These are phyloP conservation scores for Chelonoidis abingdonii DNA, from an alignment of 2,113 vertebrate genomes.

Conservation along the genomic window DNA sequence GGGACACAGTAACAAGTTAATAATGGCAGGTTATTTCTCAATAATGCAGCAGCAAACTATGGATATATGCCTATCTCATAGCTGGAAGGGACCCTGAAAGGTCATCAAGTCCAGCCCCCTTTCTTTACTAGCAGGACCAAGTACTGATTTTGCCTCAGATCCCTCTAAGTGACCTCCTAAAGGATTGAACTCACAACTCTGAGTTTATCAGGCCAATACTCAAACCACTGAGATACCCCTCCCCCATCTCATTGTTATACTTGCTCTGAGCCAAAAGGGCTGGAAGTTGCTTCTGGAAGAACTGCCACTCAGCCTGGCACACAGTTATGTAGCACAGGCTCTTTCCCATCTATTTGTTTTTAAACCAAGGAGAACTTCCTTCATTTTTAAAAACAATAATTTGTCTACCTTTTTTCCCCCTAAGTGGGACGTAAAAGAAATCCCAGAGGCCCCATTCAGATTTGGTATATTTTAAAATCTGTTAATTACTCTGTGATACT, in stretches of 20 bases:
- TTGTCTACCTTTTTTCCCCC: not conserved
- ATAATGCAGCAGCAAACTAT: fast-evolving
- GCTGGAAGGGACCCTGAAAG: no score
- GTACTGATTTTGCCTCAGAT: no score
- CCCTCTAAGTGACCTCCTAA: no score
- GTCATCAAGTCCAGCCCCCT: no score
- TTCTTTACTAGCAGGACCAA: no score
- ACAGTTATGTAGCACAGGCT: not conserved
- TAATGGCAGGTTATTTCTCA: not conserved
- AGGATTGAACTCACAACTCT: no score
- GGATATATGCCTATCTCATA: not conserved
- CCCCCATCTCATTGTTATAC: not conserved
- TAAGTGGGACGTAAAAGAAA: not conserved
- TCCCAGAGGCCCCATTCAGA: not conserved
- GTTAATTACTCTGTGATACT: not conserved
- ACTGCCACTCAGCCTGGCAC: not conserved
- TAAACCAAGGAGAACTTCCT: not conserved
- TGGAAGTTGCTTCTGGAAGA: not conserved
- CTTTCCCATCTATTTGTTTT: not conserved
- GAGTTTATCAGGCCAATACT: no score
- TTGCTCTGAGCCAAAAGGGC: fast-evolving
- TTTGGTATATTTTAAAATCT: not conserved
- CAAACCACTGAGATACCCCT: no score
- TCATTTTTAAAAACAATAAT: not conserved
- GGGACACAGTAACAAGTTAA: fast-evolving